Percentiles rank a stretch among this genome's conserved stretches.
These are phyloP conservation scores for Drosophila diplacantha DNA, from an alignment of 2,888 invertebrate species.

Conservation along the genomic window DNA sequence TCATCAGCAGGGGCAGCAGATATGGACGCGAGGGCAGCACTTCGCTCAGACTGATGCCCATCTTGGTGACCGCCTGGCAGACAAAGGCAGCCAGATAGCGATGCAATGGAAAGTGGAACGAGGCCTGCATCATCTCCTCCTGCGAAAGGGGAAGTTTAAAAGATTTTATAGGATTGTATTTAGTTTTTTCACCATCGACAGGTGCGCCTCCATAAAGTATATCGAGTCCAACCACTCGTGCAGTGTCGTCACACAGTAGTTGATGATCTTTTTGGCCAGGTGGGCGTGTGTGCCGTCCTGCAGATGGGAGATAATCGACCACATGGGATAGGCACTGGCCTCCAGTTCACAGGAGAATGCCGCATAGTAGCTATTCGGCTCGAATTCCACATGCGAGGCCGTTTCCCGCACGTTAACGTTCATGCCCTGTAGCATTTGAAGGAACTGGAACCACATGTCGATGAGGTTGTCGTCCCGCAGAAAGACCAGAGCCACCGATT, in stretches of 20 bases:
- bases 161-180: neutral
- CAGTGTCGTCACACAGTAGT: conserved; percentile 87
- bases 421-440: conserved; percentile 98
- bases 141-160: conserved; percentile 75
- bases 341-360: conserved; percentile 98
- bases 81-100: conserved; percentile 93
- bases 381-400: conserved; percentile 95
- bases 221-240: conserved; percentile 94
- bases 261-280: conserved; percentile 86
- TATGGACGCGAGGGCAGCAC: conserved; percentile 88
- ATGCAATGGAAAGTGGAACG: conserved; percentile 98
- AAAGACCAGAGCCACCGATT: conserved; percentile 93
- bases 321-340: conserved; percentile 98
- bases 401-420: conserved; percentile 96
- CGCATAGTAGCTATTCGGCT: conserved; percentile 97
- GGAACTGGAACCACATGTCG: conserved; percentile 96
- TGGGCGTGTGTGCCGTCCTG: conserved; percentile 85
- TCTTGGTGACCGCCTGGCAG: conserved; percentile 89
- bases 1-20: conserved; percentile 88
- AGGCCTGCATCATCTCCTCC: conserved; percentile 90
- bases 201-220: conserved; percentile 83
- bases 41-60: conserved; percentile 87
- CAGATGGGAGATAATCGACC: conserved; percentile 95
- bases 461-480: conserved; percentile 92
- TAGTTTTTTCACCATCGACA: conserved; percentile 72